Percentiles rank a stretch among this genome's conserved stretches.
phyloP scores from a whole-genome alignment of 1,140 invertebrate species.

The Anastatus disparis region DNA sequence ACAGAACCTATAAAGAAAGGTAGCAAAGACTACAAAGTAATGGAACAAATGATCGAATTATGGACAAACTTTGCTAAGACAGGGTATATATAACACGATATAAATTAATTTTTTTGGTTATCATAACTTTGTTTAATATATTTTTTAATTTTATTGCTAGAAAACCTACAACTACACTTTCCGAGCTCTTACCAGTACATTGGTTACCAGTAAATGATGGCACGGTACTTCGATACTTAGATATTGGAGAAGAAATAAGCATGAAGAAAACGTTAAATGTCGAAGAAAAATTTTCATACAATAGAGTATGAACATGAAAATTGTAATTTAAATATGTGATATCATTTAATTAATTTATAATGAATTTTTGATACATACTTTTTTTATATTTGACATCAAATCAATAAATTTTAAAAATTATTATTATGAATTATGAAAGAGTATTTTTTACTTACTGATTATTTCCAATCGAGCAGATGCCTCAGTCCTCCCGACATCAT shows the following conservation, averaged over 20 bases:
- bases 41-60: conserved; percentile 44
- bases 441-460: conserved; percentile 68
- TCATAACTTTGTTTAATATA: conserved; percentile 2
- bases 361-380: too few relatives aligned
- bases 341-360: too few relatives aligned
- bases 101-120: not conserved
- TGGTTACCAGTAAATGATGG: conserved; percentile 43
- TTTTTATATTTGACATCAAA: too few relatives aligned
- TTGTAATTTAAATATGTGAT: too few relatives aligned
- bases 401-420: too few relatives aligned
- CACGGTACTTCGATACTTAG: conserved; percentile 37
- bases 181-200: conserved; percentile 22
- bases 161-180: conserved; percentile 42
- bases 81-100: conserved; percentile 49
- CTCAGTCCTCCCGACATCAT: conserved; percentile 83
- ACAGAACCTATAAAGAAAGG: conserved; percentile 12
- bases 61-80: conserved; percentile 52
- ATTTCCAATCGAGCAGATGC: conserved; percentile 84
- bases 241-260: conserved; percentile 36
- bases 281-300: conserved; percentile 39
- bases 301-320: not conserved
- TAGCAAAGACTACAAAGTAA: conserved; percentile 2
- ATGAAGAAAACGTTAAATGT: conserved; percentile 34
- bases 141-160: conserved; percentile 33
- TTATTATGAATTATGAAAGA: too few relatives aligned